Evolutionary conservation across 2,113 vertebrate genomes (phyloP).

Genomic region (Thunnus thynnus): DNA sequence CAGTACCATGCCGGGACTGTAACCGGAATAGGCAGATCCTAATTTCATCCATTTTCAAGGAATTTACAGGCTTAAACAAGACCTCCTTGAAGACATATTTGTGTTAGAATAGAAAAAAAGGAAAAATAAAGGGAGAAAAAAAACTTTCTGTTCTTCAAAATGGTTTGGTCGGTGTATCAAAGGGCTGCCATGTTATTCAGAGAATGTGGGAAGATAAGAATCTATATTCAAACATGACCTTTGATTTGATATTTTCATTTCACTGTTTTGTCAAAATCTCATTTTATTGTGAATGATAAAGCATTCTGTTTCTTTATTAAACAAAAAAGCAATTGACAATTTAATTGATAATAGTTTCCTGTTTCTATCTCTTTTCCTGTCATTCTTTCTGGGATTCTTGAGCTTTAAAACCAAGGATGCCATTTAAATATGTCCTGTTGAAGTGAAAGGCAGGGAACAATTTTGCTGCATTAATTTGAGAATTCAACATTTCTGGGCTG

Average conservation of each 20-base stretch:
- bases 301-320: constrained; percentile 10
- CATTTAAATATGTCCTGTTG: neutral
- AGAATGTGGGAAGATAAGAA: constrained; percentile 47
- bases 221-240: constrained; percentile 57
- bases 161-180: constrained; percentile 52
- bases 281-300: constrained; percentile 50
- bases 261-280: constrained; percentile 32
- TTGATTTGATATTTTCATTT: constrained; percentile 45
- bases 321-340: constrained; percentile 1
- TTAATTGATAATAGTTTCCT: neutral
- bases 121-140: constrained; percentile 31
- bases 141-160: constrained; percentile 52
- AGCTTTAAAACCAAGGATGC: constrained; percentile 5
- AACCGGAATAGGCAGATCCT: constrained; percentile 72
- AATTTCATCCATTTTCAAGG: constrained; percentile 78
- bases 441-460: constrained; percentile 36
- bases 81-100: constrained; percentile 78
- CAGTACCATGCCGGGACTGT: constrained; percentile 74
- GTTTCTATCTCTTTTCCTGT: neutral
- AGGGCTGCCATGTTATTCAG: constrained; percentile 45
- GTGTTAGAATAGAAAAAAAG: constrained; percentile 32
- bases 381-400: neutral
- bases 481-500: constrained; percentile 61
- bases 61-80: constrained; percentile 76
- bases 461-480: constrained; percentile 55